Evolutionary conservation across 2,113 vertebrate species (phyloP).

Genomic region (Ardeotis arabs): DNA sequence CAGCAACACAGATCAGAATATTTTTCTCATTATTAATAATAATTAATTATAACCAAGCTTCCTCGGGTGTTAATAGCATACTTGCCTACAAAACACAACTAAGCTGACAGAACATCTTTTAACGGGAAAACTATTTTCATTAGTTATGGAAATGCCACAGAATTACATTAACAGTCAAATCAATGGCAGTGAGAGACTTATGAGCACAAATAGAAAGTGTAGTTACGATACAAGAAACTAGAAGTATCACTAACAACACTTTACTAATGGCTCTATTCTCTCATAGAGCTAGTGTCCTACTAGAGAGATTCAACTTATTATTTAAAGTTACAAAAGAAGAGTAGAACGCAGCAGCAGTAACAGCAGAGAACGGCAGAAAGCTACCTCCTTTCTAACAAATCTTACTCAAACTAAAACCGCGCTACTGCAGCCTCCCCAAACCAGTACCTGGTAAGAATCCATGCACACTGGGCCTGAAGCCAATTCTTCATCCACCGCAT

Average conservation of each 20-base stretch:
- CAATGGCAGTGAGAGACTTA: background rate
- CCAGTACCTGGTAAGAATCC: constrained; percentile 84
- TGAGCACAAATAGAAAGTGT: fast-evolving
- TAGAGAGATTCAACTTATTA: fast-evolving
- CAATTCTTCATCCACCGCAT: constrained; percentile 91
- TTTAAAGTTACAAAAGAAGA: background rate
- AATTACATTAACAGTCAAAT: background rate
- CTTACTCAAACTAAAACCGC: no score
- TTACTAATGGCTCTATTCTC: background rate
- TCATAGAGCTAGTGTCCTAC: background rate
- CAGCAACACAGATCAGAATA: background rate
- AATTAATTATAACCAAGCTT: background rate
- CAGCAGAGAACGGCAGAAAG: background rate
- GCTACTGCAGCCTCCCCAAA: background rate
- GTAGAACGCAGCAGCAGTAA: background rate
- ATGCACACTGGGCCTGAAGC: constrained; percentile 81
- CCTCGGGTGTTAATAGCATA: background rate
- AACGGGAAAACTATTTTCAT: background rate
- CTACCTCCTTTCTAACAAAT: no score
- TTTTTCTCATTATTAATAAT: background rate
- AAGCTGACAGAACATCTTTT: background rate
- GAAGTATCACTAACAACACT: background rate
- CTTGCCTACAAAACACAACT: background rate
- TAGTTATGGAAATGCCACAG: background rate
- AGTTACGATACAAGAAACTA: background rate